Base-by-base conservation (phyloP, 2,113 vertebrate genomes). In the Uropsilus gracilis region DNA sequence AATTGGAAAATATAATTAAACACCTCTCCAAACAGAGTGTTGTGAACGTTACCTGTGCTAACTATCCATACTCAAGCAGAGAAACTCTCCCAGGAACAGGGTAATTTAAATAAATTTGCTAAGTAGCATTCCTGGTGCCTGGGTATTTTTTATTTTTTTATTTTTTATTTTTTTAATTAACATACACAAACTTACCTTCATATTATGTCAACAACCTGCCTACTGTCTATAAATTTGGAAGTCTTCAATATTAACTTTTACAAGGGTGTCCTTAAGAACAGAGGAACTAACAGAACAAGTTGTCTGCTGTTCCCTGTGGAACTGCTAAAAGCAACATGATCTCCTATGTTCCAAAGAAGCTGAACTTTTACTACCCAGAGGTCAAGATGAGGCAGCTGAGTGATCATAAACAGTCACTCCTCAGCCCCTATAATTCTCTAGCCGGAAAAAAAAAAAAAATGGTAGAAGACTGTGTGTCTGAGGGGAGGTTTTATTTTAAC, bases 91-190 rank as follows among this genome's bases (percentile, higher is more conserved):
- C 63, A 95, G 86, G 92, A 92, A 86, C n/a, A 87, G 30, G 20
- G n/a, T 34, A n/a, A 48, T 92, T 97, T 95, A 96, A 96, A 97
- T 96, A 92, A 94, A 90, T 94, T 88, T 69, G 85, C 44, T 53
- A 88, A 84, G 48, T 59, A 87, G 55, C 53, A 42, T 55, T 81
- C 61, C 48, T 90, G 90, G 2, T 86, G 61, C 84, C 66, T 92
- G n/a, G 24, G 12, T 84, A 95, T 87, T 80, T 16, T 10, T 48
- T 12, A 12, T 48, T 8, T 48, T 48, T 12, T 14, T 10, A 12
- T 48, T 91, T 91, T 75, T 71, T 88, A 11, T 75, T 95, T 95
- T 94, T 93, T 88, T 12, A 91, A 93, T 94, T 93, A 96, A 94
- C 37, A 12, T 55, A 86, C 3, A 76, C 64, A 84, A 68, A 94